A percentile compares a stretch with the other conserved stretches of the same genome.
Conservation (phyloP, 1,140 invertebrate genomes). For the Anastrepha ludens region DNA sequence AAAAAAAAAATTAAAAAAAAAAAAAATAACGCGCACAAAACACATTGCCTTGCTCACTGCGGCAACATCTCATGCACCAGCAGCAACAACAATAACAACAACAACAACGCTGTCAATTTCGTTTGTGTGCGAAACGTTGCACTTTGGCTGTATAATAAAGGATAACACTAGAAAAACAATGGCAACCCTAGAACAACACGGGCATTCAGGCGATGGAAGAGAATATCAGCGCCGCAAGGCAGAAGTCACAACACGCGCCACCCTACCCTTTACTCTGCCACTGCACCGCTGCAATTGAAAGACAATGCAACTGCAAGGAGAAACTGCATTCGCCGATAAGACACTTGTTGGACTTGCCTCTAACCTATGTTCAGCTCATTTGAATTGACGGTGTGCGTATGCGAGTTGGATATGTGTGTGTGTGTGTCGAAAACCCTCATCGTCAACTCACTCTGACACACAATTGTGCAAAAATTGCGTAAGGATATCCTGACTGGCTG, state of each 20-base stretch:
- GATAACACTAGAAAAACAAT: constrained; percentile 42
- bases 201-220: constrained; percentile 42
- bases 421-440: constrained; percentile 26
- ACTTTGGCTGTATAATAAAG: constrained; percentile 23
- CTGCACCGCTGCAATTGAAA: constrained; percentile 11
- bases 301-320: constrained; percentile 52
- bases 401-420: not conserved
- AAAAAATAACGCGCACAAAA: too few species aligned
- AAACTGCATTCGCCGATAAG: not conserved
- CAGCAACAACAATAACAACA: constrained; percentile 8
- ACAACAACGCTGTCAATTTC: constrained; percentile 20
- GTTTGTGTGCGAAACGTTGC: constrained; percentile 35
- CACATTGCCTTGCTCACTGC: too few species aligned
- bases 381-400: not conserved
- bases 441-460: not conserved
- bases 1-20: not conserved
- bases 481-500: constrained; percentile 45
- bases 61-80: not conserved
- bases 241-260: constrained; percentile 47
- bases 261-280: not conserved
- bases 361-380: not conserved
- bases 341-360: constrained; percentile 35
- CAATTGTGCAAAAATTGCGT: constrained; percentile 52
- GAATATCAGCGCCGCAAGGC: not conserved
- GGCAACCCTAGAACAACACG: constrained; percentile 50